Evolutionary conservation across 1,140 invertebrate species (phyloP).

Genomic region (Lanistes nyassanus): DNA sequence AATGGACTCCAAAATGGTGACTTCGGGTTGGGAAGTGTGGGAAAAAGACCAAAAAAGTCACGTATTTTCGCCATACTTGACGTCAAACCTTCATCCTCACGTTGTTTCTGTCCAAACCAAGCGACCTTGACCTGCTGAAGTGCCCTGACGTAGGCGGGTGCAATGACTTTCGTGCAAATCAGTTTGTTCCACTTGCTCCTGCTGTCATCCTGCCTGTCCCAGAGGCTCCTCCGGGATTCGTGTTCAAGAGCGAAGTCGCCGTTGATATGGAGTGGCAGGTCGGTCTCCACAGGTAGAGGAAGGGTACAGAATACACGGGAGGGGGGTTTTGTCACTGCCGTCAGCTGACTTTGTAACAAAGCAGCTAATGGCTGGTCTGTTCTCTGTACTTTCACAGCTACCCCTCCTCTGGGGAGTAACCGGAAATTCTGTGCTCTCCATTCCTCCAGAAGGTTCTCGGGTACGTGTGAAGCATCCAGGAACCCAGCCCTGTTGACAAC

Average conservation of each 20-base stretch:
- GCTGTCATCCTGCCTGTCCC: conserved; percentile 32
- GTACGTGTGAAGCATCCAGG: conserved; percentile 12
- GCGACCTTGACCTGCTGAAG: not conserved
- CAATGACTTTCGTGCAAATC: conserved; percentile 43
- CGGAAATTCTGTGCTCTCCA: conserved; percentile 35
- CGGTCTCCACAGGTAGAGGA: conserved; percentile 57
- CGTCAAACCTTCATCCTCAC: not conserved
- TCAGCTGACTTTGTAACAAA: not conserved
- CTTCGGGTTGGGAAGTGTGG: not conserved
- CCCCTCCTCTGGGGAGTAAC: conserved; percentile 53
- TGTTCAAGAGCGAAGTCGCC: conserved; percentile 63
- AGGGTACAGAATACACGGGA: conserved; percentile 58
- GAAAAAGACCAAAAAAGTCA: not conserved
- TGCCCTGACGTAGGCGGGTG: conserved; percentile 40
- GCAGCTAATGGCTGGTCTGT: not conserved
- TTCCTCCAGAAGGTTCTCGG: conserved; percentile 12
- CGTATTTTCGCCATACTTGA: not conserved
- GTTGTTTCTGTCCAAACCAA: not conserved
- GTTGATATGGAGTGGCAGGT: conserved; percentile 59
- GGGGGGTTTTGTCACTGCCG: not conserved
- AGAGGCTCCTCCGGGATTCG: conserved; percentile 54
- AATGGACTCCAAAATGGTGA: conserved; percentile 10
- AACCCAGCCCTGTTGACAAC: conserved; percentile 50
- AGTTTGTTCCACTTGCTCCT: conserved; percentile 50
- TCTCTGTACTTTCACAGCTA: no score